Conservation (phyloP, 37 sponge, comb jelly and placozoan genomes). For the Dysidea cf. avara region DNA sequence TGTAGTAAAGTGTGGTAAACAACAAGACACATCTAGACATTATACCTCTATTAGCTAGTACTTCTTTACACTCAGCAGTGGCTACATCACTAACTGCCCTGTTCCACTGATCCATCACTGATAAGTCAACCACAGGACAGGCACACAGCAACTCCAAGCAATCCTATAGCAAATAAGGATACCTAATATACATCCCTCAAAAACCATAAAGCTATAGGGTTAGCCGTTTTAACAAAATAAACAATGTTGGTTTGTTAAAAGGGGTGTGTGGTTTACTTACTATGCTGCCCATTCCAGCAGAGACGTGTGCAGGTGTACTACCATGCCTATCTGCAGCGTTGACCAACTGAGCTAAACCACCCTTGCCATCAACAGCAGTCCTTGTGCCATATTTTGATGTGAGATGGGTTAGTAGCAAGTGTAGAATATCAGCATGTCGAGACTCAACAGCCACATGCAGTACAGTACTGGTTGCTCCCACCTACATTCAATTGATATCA, state of each 20-base stretch:
- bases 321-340: constrained; percentile 43
- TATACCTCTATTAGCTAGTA: constrained; percentile 62
- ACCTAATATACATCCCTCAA: neutral
- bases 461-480: neutral
- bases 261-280: constrained; percentile 4
- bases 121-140: constrained; percentile 35
- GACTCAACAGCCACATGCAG: constrained; percentile 54
- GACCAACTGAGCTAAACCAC: constrained; percentile 21
- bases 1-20: neutral
- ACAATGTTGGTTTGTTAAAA: neutral
- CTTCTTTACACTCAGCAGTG: constrained; percentile 43
- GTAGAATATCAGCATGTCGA: constrained; percentile 13
- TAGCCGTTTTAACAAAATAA: neutral
- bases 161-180: constrained; percentile 12
- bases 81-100: constrained; percentile 60
- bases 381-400: neutral
- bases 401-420: constrained; percentile 21
- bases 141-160: constrained; percentile 70
- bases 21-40: too few relatives aligned
- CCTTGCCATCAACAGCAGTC: constrained; percentile 5
- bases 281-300: constrained; percentile 9
- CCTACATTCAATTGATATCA: too few relatives aligned
- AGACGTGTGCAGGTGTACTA: constrained; percentile 29
- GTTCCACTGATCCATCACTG: constrained; percentile 55
- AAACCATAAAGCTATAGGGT: neutral